Base-by-base conservation (phyloP, 2,888 invertebrate species). In the Malacosoma neustria region DNA sequence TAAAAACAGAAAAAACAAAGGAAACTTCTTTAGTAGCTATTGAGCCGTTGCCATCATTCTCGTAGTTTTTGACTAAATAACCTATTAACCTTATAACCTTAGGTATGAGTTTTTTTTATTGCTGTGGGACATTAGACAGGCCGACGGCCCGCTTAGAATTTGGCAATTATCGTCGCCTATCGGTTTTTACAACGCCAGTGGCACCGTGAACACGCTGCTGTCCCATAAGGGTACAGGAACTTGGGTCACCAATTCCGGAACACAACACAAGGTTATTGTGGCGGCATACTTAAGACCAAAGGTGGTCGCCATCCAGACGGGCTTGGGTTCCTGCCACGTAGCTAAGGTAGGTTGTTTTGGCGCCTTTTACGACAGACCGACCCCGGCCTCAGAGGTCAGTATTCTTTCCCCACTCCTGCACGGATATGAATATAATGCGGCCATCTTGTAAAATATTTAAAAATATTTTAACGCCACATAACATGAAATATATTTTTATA, bases 371-470 rank as follows among this genome's bases (percentile, higher is more conserved):
- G 7, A 22, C 2, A 22, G 22, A 2, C 22, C 1, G 3, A n/a
- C n/a, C 3, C 7, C 22, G 22, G 3, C 22, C 3, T 5, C 22
- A 22, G 22, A 3, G 7, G 1, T 6, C 1, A 6, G 22, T 22
- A 22, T 22, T 22, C 22, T 3, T 22, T 22, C 22, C 7, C 22
- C 22, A 3, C 7, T 22, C 22, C 3, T 22, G 22, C 22, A 22
- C 22, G 22, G 22, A 22, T 22, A 1, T 22, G 22, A 6, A 3
- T 22, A 7, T 22, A 22, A n/a, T n/a, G n/a, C n/a, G n/a, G n/a
- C n/a, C n/a, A n/a, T n/a, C n/a, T 33, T 31, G 14, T 35, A 41
- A 30, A 6, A 38, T 13, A 29, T 14, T 34, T 30, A n/a, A n/a
- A n/a, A n/a, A n/a, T n/a, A n/a, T n/a, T n/a, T n/a, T n/a, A n/a